A percentile compares a stretch with the other conserved stretches of the same genome.
Conservation (phyloP, 2,888 invertebrate genomes). For the Trimorus sp. region DNA sequence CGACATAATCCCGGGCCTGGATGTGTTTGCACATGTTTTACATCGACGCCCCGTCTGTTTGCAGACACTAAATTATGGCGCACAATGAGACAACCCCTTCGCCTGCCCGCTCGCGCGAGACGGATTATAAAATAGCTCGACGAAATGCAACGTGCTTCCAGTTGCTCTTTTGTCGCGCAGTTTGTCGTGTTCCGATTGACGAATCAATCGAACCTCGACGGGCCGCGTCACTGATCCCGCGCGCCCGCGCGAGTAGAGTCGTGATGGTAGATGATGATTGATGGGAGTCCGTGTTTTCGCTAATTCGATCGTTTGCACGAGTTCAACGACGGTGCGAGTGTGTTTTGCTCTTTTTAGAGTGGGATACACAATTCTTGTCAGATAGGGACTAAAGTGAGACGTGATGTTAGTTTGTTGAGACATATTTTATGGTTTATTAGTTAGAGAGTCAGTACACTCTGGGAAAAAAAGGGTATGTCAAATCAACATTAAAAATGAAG, state of each 20-base stretch:
- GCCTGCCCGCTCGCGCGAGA: conserved; percentile 68
- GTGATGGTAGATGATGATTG: too few species aligned
- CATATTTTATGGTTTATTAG: too few species aligned
- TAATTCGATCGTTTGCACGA: too few species aligned
- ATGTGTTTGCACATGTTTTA: conserved; percentile 75
- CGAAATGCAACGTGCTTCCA: conserved; percentile 60
- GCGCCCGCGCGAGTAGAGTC: not conserved
- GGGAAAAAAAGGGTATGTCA: too few species aligned
- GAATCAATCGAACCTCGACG: conserved; percentile 39
- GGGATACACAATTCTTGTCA: too few species aligned
- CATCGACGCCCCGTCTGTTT: conserved; percentile 79
- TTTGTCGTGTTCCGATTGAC: conserved; percentile 50
- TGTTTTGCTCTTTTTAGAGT: too few species aligned
- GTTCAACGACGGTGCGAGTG: too few species aligned
- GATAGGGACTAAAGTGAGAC: too few species aligned
- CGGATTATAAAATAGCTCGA: conserved; percentile 78
- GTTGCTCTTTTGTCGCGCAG: conserved; percentile 65
- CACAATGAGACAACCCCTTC: conserved; percentile 79
- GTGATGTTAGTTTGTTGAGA: too few species aligned
- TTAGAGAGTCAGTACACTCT: too few species aligned
- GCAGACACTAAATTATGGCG: conserved; percentile 81
- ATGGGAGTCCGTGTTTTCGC: too few species aligned
- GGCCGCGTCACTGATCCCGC: conserved; percentile 13
- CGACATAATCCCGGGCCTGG: conserved; percentile 65
- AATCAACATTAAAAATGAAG: too few species aligned